Evolutionary conservation across 2,113 vertebrate species (phyloP), one percentile per base, ranked within the genome.

Genomic region (Notothenia rossii): DNA sequence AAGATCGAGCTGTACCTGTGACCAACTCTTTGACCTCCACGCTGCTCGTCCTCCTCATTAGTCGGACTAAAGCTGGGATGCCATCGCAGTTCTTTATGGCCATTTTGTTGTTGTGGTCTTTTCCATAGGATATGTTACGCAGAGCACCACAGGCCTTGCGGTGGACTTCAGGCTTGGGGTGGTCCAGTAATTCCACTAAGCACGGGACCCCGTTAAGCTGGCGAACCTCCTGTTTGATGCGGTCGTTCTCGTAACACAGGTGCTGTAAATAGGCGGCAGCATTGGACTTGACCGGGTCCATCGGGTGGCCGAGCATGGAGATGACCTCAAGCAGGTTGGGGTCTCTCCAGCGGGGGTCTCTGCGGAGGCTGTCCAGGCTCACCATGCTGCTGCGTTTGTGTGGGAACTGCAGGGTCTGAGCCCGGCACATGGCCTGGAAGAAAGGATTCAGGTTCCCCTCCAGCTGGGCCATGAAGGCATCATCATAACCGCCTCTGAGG

Each of bases 181-280:
- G 97, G 78, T 99, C 98, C 67, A 99, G 91, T 0, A 99, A 89
- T 0, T 95, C 96, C 89, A 98, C 98, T 48, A 99, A 89, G 40
- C 97, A 94, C 0, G 97, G 97, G 51, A 99, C 96, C 0, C 98
- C 98, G 14, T 96, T 95, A 10, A 99, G 95, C 86, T 98, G 97
- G 61, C 98, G 94, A 17, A 99, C 97, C 0, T 98, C 98, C 77
- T 97, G 96, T 79, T 99, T 99, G 72, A 98, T 93, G 17, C 96
- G 96, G 78, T 99, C 98, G 0, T 98, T 99, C 92, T 99, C 97
- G 0, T 99, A 99, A 91, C 98, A 99, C 65, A 99, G 96, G 91
- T 99, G 98, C 92, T 99, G 98, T 7, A 99, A 94, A 67, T 99
- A 99, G 67, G 98, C 98, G 0, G 98, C 98, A 0, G 98, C 98